Percentiles rank a stretch among this genome's conserved stretches.
Conservation (phyloP, 2,113 vertebrate species). For the Burhinus bistriatus region DNA sequence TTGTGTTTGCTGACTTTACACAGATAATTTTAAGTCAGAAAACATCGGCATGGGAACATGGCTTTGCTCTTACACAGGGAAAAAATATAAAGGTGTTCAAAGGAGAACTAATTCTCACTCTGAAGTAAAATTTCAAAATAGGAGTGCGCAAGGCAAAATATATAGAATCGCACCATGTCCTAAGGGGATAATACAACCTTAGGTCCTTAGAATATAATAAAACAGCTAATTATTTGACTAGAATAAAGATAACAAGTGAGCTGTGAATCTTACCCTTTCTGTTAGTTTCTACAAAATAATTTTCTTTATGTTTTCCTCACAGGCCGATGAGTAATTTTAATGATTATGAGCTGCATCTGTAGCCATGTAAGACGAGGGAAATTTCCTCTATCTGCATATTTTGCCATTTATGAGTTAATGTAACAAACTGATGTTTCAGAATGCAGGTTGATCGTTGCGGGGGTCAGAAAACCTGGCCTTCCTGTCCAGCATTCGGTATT, state of each 20-base stretch:
- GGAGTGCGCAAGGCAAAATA: not conserved
- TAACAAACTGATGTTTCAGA: not conserved
- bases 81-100: slow-evolving; percentile 10
- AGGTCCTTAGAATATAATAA: slow-evolving; percentile 24
- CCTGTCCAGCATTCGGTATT: not conserved
- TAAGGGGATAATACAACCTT: not conserved
- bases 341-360: slow-evolving; percentile 18
- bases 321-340: slow-evolving; percentile 42
- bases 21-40: not conserved
- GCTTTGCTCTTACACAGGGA: not conserved
- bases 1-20: slow-evolving; percentile 25
- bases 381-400: not conserved
- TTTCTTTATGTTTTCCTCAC: slow-evolving; percentile 19
- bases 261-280: slow-evolving; percentile 17
- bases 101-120: slow-evolving; percentile 28
- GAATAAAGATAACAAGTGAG: slow-evolving; percentile 6
- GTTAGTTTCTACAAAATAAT: slow-evolving; percentile 2
- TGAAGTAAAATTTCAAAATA: slow-evolving; percentile 1
- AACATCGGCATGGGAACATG: not conserved
- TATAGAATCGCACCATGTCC: not conserved
- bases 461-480: not conserved
- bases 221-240: slow-evolving; percentile 20
- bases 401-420: not conserved
- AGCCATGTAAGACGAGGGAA: not conserved
- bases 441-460: not conserved